Conservation (phyloP, 2,113 vertebrate genomes). For the Callionymus lyra region DNA sequence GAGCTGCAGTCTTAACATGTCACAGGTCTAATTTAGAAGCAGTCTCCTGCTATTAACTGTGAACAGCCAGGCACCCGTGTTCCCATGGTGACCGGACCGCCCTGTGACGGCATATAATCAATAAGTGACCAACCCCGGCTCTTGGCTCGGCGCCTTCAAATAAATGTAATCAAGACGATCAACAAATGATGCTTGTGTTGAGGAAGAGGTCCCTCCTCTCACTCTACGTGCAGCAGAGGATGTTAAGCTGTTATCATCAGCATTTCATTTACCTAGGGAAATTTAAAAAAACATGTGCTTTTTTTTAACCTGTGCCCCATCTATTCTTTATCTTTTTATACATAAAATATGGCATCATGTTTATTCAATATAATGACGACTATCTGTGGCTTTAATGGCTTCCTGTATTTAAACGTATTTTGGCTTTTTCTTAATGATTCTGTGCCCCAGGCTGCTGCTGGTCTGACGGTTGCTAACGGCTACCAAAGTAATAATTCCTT, state of each 20-base stretch:
- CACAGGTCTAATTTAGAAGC: conserved; percentile 20
- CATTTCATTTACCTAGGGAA: no score
- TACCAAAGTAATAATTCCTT: conserved; percentile 30
- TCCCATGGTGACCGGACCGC: conserved; percentile 51
- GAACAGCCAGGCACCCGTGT: conserved; percentile 47
- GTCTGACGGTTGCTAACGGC: conserved; percentile 31
- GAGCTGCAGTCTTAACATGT: conserved; percentile 1
- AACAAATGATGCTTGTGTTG: conserved; percentile 2
- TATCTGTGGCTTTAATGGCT: no score
- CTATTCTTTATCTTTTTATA: no score
- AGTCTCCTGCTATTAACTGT: conserved; percentile 33
- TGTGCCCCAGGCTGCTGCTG: neutral
- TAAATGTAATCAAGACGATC: conserved; percentile 37
- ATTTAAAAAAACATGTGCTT: no score
- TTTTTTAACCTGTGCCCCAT: no score
- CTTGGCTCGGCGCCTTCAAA: conserved; percentile 16
- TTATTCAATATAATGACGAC: no score
- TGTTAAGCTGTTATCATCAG: no score
- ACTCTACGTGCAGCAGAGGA: no score
- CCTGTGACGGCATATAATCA: conserved; percentile 52
- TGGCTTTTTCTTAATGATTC: conserved; percentile 8
- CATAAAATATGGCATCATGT: no score
- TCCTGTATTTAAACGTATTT: conserved; percentile 24
- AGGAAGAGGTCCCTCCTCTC: neutral
- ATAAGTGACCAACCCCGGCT: conserved; percentile 36